A percentile compares a stretch with the other conserved stretches of the same genome.
phyloP scores from a whole-genome alignment of 2,797 vertebrate species.

The Danio jaintianensis region DNA sequence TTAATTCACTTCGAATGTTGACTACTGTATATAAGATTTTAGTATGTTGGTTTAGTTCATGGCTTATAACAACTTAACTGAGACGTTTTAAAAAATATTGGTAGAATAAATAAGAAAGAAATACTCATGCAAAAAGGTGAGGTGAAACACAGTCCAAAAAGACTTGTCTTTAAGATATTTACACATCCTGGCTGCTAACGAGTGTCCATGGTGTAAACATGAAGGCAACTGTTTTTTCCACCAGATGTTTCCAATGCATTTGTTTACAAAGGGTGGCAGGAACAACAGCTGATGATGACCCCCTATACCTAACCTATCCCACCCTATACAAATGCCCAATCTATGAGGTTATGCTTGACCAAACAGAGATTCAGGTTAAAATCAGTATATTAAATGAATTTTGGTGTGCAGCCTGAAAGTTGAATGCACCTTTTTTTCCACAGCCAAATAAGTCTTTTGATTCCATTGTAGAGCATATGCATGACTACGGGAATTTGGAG shows the following conservation, averaged over 20 bases:
- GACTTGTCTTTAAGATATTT: background rate
- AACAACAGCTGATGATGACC: slow-evolving; percentile 71
- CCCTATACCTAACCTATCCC: background rate
- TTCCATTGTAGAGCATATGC: slow-evolving; percentile 36
- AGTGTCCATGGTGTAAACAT: slow-evolving; percentile 47
- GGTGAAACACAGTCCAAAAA: too few species aligned
- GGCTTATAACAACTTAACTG: too few species aligned
- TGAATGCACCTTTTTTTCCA: background rate
- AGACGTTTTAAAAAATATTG: too few species aligned
- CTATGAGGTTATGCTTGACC: background rate
- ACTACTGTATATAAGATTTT: too few species aligned
- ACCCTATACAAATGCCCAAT: slow-evolving; percentile 34
- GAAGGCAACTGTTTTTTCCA: slow-evolving; percentile 68
- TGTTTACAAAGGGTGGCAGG: slow-evolving; percentile 66
- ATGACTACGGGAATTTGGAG: slow-evolving; percentile 42
- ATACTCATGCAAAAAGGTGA: too few species aligned
- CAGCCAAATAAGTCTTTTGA: slow-evolving; percentile 13
- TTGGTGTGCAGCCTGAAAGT: background rate
- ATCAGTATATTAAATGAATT: background rate
- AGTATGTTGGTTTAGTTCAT: too few species aligned
- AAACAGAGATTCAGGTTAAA: background rate
- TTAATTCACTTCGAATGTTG: too few species aligned
- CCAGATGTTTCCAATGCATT: slow-evolving; percentile 71
- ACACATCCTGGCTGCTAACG: slow-evolving; percentile 20
- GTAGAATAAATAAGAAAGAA: too few species aligned